These are phyloP conservation scores for Netelia fuscicornis DNA, from an alignment of 2,888 invertebrate genomes.

Conservation along the genomic window DNA sequence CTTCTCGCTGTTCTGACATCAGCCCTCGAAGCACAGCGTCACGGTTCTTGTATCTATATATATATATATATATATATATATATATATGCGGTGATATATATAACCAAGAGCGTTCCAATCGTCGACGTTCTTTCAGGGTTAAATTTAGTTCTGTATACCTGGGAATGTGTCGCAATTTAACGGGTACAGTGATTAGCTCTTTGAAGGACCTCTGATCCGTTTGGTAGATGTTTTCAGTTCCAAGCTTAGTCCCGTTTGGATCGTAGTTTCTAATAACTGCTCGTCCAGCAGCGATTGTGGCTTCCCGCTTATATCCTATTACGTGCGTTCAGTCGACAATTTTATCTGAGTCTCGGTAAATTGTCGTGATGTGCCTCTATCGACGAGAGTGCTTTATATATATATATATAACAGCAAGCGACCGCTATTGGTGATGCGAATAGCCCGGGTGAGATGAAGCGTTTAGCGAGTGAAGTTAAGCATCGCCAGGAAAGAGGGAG, in stretches of 20 bases:
- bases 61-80: not conserved
- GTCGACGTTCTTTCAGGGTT: not conserved
- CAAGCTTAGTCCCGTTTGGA: not conserved
- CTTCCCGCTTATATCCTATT: slow-evolving; percentile 21
- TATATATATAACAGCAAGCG: slow-evolving; percentile 9
- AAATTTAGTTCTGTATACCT: slow-evolving; percentile 44
- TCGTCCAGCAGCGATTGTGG: slow-evolving; percentile 7
- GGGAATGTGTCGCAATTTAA: slow-evolving; percentile 25
- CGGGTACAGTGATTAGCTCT: slow-evolving; percentile 33
- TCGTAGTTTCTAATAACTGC: slow-evolving; percentile 49
- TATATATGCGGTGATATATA: not conserved
- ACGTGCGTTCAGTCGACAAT: slow-evolving; percentile 52
- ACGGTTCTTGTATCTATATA: slow-evolving; percentile 43
- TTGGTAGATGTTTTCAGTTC: not conserved
- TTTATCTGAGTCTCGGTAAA: slow-evolving; percentile 54
- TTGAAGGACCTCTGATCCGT: not conserved
- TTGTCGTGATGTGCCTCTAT: slow-evolving; percentile 59
- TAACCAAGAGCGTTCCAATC: not conserved
- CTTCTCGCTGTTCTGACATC: slow-evolving; percentile 51
- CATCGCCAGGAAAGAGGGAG: slow-evolving; percentile 18
- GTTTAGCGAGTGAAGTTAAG: slow-evolving; percentile 55
- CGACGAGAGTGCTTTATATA: slow-evolving; percentile 51
- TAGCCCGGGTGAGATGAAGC: slow-evolving; percentile 63
- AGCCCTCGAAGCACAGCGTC: slow-evolving; percentile 51
- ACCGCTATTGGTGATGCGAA: slow-evolving; percentile 55